Percentiles rank a stretch among this genome's conserved stretches.
Conservation (phyloP, 2,888 invertebrate genomes). For the Eupsilia transversa region DNA sequence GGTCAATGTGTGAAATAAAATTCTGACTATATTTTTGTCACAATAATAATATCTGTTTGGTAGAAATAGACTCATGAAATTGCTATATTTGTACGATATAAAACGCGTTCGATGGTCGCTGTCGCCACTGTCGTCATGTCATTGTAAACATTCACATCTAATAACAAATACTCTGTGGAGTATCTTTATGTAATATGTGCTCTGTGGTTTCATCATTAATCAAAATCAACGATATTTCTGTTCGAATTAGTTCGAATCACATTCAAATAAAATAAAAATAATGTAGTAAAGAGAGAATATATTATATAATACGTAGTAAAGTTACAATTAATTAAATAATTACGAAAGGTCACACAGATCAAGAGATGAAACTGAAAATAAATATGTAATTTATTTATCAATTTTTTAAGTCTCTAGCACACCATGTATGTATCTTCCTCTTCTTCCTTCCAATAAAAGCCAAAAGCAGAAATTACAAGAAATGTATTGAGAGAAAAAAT, state of each 20-base stretch:
- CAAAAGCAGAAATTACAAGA: background rate
- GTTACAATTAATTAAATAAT: background rate
- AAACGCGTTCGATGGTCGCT: background rate
- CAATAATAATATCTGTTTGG: background rate
- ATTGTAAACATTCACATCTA: background rate
- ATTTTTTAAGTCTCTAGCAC: background rate
- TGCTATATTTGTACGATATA: too few relatives aligned
- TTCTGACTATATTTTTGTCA: background rate
- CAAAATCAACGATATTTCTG: conserved; percentile 8
- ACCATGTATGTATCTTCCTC: background rate
- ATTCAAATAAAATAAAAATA: too few relatives aligned
- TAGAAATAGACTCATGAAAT: background rate
- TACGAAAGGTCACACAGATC: background rate
- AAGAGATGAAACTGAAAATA: background rate
- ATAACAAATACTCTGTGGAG: background rate
- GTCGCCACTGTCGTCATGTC: background rate
- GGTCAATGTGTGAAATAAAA: background rate
- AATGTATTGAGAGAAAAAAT: background rate
- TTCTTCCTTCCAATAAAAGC: background rate
- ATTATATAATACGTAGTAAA: background rate
- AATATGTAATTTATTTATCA: background rate
- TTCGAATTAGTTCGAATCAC: background rate
- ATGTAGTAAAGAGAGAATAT: too few relatives aligned
- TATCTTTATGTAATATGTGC: too few relatives aligned
- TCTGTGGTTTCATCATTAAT: background rate